These are phyloP conservation scores for Syndactyla subalaris DNA, from an alignment of 2,797 vertebrate genomes.

Conservation along the genomic window DNA sequence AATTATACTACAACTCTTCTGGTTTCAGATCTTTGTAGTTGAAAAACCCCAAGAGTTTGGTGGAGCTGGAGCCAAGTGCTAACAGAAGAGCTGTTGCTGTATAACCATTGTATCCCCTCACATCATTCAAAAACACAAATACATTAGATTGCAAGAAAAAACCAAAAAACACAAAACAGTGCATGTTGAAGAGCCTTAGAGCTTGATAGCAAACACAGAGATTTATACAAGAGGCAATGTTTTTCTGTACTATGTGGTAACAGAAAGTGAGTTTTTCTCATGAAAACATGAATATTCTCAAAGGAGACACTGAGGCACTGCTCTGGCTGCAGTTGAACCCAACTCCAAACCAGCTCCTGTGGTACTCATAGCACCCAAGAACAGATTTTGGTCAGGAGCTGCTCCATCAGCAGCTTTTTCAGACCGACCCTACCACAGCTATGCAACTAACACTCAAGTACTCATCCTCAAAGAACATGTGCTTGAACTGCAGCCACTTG, in stretches of 20 bases:
- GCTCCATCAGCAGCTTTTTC: background rate
- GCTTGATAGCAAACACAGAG: background rate
- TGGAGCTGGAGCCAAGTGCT: background rate
- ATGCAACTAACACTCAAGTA: background rate
- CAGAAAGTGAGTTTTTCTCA: background rate
- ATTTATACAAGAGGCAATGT: background rate
- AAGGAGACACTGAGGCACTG: rapidly evolving
- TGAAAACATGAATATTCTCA: background rate
- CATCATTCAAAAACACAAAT: background rate
- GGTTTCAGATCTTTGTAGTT: background rate
- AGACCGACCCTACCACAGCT: background rate
- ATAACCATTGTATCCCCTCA: background rate
- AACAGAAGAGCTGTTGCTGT: background rate
- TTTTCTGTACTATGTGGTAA: background rate
- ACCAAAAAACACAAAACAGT: background rate
- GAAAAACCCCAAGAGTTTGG: background rate
- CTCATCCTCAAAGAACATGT: rapidly evolving
- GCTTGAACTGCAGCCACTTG: background rate
- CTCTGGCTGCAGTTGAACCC: background rate
- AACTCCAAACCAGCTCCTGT: background rate
- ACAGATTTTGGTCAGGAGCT: background rate
- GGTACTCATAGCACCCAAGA: background rate
- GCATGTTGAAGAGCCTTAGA: background rate
- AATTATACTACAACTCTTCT: background rate
- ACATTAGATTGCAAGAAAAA: background rate